Conservation (phyloP, 2,888 invertebrate genomes). For the Drosophila atripex region DNA sequence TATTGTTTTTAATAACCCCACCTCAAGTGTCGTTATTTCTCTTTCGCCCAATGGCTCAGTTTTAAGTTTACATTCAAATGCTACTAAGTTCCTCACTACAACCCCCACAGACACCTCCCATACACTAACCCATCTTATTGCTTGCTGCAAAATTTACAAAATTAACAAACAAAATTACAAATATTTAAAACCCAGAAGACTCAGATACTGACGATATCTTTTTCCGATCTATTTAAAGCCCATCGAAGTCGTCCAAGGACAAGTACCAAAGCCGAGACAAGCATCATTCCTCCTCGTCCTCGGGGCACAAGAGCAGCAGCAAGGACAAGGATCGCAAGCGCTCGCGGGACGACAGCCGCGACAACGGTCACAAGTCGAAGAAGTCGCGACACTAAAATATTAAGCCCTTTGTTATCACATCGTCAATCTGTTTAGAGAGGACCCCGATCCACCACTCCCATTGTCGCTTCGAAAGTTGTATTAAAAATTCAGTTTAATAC, state of each 20-base stretch:
- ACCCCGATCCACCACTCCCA: constrained; percentile 13
- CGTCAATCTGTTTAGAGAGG: constrained; percentile 46
- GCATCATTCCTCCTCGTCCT: constrained; percentile 81
- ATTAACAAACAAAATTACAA: background rate
- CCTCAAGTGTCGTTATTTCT: no score
- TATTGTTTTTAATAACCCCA: no score
- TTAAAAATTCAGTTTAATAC: constrained; percentile 63
- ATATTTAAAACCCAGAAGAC: background rate
- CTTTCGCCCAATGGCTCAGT: no score
- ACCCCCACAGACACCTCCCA: background rate
- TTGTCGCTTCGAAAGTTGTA: constrained; percentile 54
- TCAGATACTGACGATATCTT: background rate
- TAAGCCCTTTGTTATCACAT: constrained; percentile 45
- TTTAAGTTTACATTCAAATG: background rate
- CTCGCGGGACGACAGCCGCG: constrained; percentile 90
- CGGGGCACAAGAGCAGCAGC: constrained; percentile 80
- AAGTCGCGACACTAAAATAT: constrained; percentile 85
- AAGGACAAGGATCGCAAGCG: constrained; percentile 87
- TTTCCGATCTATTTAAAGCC: constrained; percentile 56
- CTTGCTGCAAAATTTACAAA: constrained; percentile 31
- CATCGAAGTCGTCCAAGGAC: constrained; percentile 81
- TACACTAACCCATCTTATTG: constrained; percentile 8
- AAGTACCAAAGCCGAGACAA: constrained; percentile 82
- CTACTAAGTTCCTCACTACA: background rate
- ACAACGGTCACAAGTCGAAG: constrained; percentile 88